These are phyloP conservation scores for Zaprionus nigranus DNA, from an alignment of 1,140 invertebrate species.

Conservation along the genomic window DNA sequence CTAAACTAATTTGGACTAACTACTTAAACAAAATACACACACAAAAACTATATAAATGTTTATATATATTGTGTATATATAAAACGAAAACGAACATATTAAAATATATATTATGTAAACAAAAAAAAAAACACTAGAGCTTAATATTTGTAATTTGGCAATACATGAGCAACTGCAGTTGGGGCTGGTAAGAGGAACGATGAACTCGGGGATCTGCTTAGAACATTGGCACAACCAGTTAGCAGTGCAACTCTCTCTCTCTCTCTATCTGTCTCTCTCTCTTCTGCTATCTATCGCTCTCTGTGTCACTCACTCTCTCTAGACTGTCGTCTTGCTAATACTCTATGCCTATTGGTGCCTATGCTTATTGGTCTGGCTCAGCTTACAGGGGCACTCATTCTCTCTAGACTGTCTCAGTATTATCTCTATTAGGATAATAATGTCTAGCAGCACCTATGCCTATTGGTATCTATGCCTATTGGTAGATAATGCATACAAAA, in stretches of 20 bases:
- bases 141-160: constrained; percentile 74
- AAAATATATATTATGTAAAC: constrained; percentile 26
- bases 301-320: too few relatives aligned
- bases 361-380: background rate
- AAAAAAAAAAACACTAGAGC: constrained; percentile 51
- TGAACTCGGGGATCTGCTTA: constrained; percentile 3
- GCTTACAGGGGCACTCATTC: background rate
- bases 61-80: constrained; percentile 3
- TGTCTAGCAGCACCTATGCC: too few relatives aligned
- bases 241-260: constrained; percentile 40
- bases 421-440: too few relatives aligned
- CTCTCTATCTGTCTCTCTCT: constrained; percentile 6
- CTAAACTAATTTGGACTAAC: constrained; percentile 78
- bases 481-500: too few relatives aligned
- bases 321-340: background rate
- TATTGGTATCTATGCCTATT: background rate
- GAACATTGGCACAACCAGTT: constrained; percentile 46
- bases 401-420: too few relatives aligned
- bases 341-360: background rate
- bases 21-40: constrained; percentile 64
- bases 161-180: constrained; percentile 70
- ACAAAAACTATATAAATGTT: constrained; percentile 12
- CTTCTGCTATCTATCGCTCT: constrained; percentile 1
- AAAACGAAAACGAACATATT: constrained; percentile 11
- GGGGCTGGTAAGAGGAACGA: background rate